These are phyloP conservation scores for Cercopithecus neglectus DNA, from an alignment of 2,797 vertebrate genomes.

Conservation along the genomic window DNA sequence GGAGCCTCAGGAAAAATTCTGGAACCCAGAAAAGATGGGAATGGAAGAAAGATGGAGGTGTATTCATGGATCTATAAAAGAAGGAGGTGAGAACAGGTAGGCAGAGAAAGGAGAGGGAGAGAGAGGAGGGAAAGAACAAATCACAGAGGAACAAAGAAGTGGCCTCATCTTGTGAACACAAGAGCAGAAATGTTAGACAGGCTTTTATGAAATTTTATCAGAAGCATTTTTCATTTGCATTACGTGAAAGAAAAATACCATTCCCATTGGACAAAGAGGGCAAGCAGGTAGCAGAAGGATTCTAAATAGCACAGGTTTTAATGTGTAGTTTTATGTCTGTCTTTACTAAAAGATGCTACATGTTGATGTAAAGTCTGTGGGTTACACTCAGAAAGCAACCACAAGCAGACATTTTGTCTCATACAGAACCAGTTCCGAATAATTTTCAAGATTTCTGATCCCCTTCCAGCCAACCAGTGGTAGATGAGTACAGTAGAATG, in stretches of 20 bases:
- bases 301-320: constrained; percentile 26
- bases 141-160: background rate
- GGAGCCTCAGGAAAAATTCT: background rate
- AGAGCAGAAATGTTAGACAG: background rate
- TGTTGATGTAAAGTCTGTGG: background rate
- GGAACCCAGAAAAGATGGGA: background rate
- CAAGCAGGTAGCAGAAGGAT: background rate
- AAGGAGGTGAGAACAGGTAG: rapidly evolving
- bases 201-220: background rate
- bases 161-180: rapidly evolving
- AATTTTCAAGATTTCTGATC: background rate
- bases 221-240: constrained; percentile 8
- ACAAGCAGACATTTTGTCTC: constrained; percentile 52
- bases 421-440: background rate
- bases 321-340: constrained; percentile 46
- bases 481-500: background rate
- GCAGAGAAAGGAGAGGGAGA: background rate
- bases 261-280: background rate
- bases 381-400: constrained; percentile 43
- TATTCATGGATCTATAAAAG: background rate
- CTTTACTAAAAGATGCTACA: constrained; percentile 29
- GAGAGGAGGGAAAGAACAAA: rapidly evolving
- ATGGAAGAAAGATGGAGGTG: background rate
- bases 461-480: background rate
- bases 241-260: background rate